phyloP scores from a whole-genome alignment of 2,888 invertebrate species.

The Chloroclysta siterata region DNA sequence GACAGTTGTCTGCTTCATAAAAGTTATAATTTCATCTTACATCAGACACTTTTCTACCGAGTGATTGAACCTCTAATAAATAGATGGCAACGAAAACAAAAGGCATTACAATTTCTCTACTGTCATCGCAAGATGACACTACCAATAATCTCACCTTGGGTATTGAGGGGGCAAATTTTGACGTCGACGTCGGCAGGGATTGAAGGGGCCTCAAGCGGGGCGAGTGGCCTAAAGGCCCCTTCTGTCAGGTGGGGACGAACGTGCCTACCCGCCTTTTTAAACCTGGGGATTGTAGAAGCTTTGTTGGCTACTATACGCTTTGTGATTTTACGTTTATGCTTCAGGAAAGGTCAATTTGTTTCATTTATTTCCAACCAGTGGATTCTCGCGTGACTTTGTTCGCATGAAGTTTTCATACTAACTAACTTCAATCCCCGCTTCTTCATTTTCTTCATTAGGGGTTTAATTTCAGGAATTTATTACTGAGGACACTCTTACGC shows the following conservation, averaged over 20 bases:
- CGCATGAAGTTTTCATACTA: too few relatives aligned
- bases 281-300: conserved; percentile 51
- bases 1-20: too few relatives aligned
- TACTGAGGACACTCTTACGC: too few relatives aligned
- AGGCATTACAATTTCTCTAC: conserved; percentile 15
- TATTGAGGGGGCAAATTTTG: conserved; percentile 57
- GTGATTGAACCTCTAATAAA: too few relatives aligned
- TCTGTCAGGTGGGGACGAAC: conserved; percentile 58
- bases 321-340: conserved; percentile 42
- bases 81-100: background rate
- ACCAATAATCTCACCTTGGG: conserved; percentile 41
- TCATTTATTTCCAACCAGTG: conserved; percentile 23
- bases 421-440: too few relatives aligned
- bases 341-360: conserved; percentile 36
- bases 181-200: conserved; percentile 56
- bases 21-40: too few relatives aligned
- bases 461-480: too few relatives aligned
- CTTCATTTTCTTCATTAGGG: too few relatives aligned
- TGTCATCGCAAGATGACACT: conserved; percentile 28
- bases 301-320: conserved; percentile 40
- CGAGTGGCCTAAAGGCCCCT: conserved; percentile 50
- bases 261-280: conserved; percentile 61
- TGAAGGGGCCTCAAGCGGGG: conserved; percentile 59
- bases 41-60: too few relatives aligned
- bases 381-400: background rate